phyloP scores from a whole-genome alignment of 2,113 vertebrate species.

The Mobula hypostoma region DNA sequence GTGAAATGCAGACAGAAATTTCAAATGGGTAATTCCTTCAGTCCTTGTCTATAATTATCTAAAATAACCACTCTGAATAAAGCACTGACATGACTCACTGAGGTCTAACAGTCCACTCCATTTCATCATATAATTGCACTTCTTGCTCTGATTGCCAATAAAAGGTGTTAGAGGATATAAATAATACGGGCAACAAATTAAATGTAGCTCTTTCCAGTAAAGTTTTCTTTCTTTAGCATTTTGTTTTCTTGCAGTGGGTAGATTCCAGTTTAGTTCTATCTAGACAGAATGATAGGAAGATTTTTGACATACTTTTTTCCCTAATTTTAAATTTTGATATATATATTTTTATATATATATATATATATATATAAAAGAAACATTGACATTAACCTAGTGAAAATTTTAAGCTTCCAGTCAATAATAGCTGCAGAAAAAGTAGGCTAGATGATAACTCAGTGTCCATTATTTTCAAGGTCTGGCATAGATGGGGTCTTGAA shows the following conservation, averaged over 20 bases:
- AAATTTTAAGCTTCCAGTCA: not conserved
- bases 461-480: not conserved
- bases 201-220: not conserved
- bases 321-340: not conserved
- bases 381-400: not conserved
- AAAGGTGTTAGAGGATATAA: not conserved
- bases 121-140: constrained; percentile 24
- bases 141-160: constrained; percentile 15
- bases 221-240: not conserved
- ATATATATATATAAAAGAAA: too few relatives aligned
- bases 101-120: not conserved
- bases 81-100: constrained; percentile 6
- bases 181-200: constrained; percentile 12
- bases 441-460: not conserved
- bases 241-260: not conserved
- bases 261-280: not conserved
- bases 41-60: not conserved
- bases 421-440: not conserved
- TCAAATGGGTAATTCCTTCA: not conserved
- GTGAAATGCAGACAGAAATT: not conserved
- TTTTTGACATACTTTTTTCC: not conserved
- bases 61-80: constrained; percentile 23
- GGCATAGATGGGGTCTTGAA: not conserved
- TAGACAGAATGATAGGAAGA: not conserved
- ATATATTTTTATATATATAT: not conserved